Evolutionary conservation across 1,140 invertebrate genomes (phyloP).

Genomic region (Trachymyrmex cornetzi): DNA sequence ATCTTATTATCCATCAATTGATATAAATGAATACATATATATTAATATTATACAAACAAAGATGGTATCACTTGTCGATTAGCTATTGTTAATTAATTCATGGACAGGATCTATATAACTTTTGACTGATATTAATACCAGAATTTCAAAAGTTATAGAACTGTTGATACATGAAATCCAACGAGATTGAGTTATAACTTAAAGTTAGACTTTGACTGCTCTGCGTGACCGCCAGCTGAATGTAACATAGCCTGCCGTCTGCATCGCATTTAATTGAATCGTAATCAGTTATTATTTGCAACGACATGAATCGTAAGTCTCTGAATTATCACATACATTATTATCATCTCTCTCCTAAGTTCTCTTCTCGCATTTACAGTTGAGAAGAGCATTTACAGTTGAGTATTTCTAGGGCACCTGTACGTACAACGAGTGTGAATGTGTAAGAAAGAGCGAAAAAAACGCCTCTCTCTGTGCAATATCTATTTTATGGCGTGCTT

Average conservation of each 20-base stretch:
- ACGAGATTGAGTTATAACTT: conserved; percentile 45
- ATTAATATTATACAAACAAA: background rate
- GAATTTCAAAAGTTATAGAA: conserved; percentile 38
- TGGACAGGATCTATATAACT: conserved; percentile 17
- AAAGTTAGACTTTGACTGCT: conserved; percentile 21
- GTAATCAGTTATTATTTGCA: conserved; percentile 31
- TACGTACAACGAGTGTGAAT: background rate
- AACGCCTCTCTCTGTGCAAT: background rate
- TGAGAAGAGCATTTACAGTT: background rate
- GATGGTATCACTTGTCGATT: background rate
- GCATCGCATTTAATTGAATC: conserved; percentile 36
- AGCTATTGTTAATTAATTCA: background rate
- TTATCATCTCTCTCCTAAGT: background rate
- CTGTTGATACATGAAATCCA: conserved; percentile 14
- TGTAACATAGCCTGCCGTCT: background rate
- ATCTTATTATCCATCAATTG: background rate
- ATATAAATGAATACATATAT: background rate
- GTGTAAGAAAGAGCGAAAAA: conserved; percentile 44
- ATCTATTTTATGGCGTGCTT: conserved; percentile 47
- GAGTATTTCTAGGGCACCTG: conserved; percentile 19
- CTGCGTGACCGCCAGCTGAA: conserved; percentile 30
- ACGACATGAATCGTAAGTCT: background rate
- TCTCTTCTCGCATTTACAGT: background rate
- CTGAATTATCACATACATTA: background rate
- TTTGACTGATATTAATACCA: conserved; percentile 34